Percentiles rank a stretch among this genome's conserved stretches.
phyloP scores from a whole-genome alignment of 2,797 vertebrate species.

The Lithobates sylvaticus region DNA sequence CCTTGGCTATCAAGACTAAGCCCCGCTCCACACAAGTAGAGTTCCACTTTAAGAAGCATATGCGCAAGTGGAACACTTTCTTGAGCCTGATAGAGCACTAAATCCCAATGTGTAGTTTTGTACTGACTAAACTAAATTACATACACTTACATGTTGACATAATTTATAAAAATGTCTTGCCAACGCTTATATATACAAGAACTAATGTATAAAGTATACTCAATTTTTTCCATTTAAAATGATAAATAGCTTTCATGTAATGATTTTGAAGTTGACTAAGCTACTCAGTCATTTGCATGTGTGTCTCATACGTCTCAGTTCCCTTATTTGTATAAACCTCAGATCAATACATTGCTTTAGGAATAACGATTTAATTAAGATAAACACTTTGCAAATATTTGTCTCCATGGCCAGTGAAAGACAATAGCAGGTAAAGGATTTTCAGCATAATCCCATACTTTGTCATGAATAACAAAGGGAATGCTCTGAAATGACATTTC shows the following conservation, averaged over 20 bases:
- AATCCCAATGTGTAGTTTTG: not conserved
- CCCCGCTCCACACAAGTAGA: too few species aligned
- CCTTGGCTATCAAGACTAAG: too few species aligned
- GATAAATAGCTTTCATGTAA: slow-evolving; percentile 3
- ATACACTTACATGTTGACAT: not conserved
- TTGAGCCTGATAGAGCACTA: too few species aligned
- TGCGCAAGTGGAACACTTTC: not conserved
- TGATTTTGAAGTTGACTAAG: slow-evolving; percentile 35
- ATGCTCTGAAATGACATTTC: slow-evolving; percentile 44
- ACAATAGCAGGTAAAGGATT: slow-evolving; percentile 60
- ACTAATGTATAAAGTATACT: not conserved
- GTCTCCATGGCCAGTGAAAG: slow-evolving; percentile 65
- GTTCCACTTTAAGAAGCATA: not conserved
- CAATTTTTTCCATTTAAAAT: not conserved
- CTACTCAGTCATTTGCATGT: slow-evolving; percentile 51
- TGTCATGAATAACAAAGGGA: slow-evolving; percentile 62
- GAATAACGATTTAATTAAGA: slow-evolving; percentile 72
- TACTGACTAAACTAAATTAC: not conserved
- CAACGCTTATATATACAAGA: not conserved
- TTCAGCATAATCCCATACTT: slow-evolving; percentile 51
- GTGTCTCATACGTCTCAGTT: slow-evolving; percentile 56
- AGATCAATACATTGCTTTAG: slow-evolving; percentile 67
- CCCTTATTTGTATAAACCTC: slow-evolving; percentile 54
- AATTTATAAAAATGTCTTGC: not conserved
- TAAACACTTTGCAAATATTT: slow-evolving; percentile 69